phyloP scores from a whole-genome alignment of 1,140 invertebrate species.

The Dreissena rostriformis region DNA sequence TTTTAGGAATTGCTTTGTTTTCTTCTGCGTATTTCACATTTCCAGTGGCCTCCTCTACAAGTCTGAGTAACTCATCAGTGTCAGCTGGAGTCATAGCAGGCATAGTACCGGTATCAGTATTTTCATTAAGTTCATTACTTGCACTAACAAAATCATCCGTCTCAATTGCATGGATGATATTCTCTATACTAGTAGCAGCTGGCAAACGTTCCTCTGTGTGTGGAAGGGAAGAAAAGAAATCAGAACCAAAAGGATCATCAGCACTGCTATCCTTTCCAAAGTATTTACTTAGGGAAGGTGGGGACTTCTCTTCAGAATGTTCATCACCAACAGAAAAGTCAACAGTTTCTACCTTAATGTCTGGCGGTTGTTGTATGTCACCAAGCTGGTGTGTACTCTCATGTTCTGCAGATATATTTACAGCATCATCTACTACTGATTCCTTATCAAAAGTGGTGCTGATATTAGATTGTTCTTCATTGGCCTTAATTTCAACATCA shows the following conservation, averaged over 20 bases:
- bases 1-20: background rate
- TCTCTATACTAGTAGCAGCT: background rate
- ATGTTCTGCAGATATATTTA: background rate
- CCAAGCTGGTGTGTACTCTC: background rate
- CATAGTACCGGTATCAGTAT: background rate
- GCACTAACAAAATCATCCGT: background rate
- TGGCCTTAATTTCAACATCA: constrained; percentile 34
- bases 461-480: background rate
- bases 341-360: background rate
- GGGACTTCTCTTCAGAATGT: background rate
- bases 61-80: constrained; percentile 6
- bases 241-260: constrained; percentile 24
- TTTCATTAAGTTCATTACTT: background rate
- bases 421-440: background rate
- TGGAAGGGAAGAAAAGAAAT: constrained; percentile 30
- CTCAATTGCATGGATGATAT: background rate
- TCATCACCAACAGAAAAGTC: constrained; percentile 4
- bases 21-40: background rate
- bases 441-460: background rate
- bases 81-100: constrained; percentile 7
- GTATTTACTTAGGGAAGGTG: constrained; percentile 53
- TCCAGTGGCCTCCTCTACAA: background rate
- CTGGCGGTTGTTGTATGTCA: background rate
- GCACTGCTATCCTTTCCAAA: constrained; percentile 42
- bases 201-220: background rate